Percentiles rank a stretch among this genome's conserved stretches.
Evolutionary conservation across 1,140 invertebrate genomes (phyloP).

Genomic region (Tetragonula clypearis): DNA sequence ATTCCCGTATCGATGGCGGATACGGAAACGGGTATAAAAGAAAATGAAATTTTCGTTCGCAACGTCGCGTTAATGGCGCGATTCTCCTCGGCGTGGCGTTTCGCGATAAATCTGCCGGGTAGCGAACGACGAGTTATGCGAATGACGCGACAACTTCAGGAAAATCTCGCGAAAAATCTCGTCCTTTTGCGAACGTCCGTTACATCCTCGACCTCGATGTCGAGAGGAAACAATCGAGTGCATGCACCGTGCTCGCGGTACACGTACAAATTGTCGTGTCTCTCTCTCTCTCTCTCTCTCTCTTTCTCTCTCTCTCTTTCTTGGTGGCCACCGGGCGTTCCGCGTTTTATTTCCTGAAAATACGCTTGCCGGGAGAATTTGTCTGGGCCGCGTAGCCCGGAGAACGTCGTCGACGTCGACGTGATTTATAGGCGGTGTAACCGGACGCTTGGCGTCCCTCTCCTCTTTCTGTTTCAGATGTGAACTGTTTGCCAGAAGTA

Average conservation of each 20-base stretch:
- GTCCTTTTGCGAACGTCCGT: neutral
- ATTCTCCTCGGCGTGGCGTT: too few relatives aligned
- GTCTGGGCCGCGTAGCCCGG: constrained; percentile 10
- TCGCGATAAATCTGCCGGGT: too few relatives aligned
- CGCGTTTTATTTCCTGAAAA: constrained; percentile 41
- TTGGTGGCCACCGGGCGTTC: constrained; percentile 22
- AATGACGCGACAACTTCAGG: neutral
- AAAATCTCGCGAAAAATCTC: neutral
- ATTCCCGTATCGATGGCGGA: too few relatives aligned
- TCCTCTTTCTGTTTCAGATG: constrained; percentile 60
- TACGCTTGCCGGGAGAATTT: constrained; percentile 39
- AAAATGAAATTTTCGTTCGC: too few relatives aligned
- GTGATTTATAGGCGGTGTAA: constrained; percentile 37
- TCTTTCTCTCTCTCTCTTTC: too few relatives aligned
- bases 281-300: too few relatives aligned
- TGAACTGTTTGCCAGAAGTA: constrained; percentile 65
- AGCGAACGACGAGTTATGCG: too few relatives aligned
- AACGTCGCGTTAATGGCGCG: neutral
- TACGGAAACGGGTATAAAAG: too few relatives aligned
- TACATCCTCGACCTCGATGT: neutral
- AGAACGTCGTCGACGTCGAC: constrained; percentile 28
- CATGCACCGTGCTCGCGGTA: neutral
- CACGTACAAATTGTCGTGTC: constrained; percentile 45
- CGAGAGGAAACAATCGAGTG: constrained; percentile 37
- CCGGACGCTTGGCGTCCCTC: neutral